phyloP scores from a whole-genome alignment of 1,140 invertebrate genomes.

The Hypothenemus hampei region DNA sequence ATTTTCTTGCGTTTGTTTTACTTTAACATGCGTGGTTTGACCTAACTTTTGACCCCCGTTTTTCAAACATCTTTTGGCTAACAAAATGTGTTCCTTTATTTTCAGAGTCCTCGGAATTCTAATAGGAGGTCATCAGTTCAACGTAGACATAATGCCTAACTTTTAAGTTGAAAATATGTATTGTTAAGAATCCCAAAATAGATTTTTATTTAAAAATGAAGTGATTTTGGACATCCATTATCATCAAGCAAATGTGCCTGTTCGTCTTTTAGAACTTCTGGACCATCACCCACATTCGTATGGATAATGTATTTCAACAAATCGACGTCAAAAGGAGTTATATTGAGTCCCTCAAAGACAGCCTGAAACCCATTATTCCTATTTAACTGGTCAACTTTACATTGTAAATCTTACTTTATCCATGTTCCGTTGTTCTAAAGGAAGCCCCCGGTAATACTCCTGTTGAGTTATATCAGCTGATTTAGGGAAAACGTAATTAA shows the following conservation, averaged over 20 bases:
- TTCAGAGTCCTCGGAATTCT: too few relatives aligned
- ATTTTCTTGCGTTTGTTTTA: too few relatives aligned
- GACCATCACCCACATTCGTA: constrained; percentile 72
- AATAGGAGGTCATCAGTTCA: too few relatives aligned
- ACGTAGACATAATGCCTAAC: too few relatives aligned
- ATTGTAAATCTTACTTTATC: constrained; percentile 10
- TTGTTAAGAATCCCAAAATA: too few relatives aligned
- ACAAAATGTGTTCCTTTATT: too few relatives aligned
- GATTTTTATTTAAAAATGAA: too few relatives aligned
- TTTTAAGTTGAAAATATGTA: too few relatives aligned
- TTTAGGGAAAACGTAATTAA: constrained; percentile 71
- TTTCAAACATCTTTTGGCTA: too few relatives aligned
- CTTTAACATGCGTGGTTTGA: too few relatives aligned
- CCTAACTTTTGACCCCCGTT: too few relatives aligned
- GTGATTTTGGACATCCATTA: constrained; percentile 47
- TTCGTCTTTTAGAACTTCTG: constrained; percentile 47
- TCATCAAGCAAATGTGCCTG: constrained; percentile 54
- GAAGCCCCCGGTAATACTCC: constrained; percentile 55
- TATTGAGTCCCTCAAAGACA: constrained; percentile 44
- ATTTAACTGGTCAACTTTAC: not conserved
- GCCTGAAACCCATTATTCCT: constrained; percentile 42
- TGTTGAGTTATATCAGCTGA: constrained; percentile 49
- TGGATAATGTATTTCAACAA: constrained; percentile 78
- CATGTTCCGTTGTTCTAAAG: constrained; percentile 6
- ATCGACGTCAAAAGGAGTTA: constrained; percentile 49